These are phyloP conservation scores for Sprattus sprattus DNA, from an alignment of 2,113 vertebrate genomes.

Conservation along the genomic window DNA sequence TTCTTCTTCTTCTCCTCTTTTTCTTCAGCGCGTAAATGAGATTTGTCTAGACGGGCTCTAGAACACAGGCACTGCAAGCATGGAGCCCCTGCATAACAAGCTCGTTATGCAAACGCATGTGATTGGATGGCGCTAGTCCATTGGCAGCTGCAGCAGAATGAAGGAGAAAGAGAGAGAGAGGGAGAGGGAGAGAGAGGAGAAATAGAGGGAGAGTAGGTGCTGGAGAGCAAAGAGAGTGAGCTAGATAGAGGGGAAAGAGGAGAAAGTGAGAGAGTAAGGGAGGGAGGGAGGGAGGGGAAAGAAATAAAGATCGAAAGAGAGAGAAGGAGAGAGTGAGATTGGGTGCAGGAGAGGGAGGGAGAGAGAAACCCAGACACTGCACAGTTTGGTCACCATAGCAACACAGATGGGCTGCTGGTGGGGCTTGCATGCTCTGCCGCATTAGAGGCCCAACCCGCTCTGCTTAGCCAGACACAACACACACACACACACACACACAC, in stretches of 20 bases:
- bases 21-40: constrained; percentile 71
- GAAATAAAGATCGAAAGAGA: not conserved
- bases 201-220: not conserved
- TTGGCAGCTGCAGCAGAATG: constrained; percentile 65
- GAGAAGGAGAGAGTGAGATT: not conserved
- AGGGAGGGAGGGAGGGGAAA: not conserved
- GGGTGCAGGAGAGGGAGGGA: constrained; percentile 30
- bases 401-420: constrained; percentile 72
- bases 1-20: constrained; percentile 37
- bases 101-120: constrained; percentile 78
- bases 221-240: not conserved
- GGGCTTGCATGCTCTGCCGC: constrained; percentile 74
- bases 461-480: constrained; percentile 60
- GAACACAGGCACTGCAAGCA: constrained; percentile 69
- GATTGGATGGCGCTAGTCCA: constrained; percentile 75
- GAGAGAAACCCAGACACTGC: constrained; percentile 66
- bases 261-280: not conserved
- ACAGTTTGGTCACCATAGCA: constrained; percentile 77
- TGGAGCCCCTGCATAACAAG: constrained; percentile 75
- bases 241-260: not conserved
- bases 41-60: constrained; percentile 77
- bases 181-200: constrained; percentile 27
- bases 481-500: constrained; percentile 8
- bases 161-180: constrained; percentile 36
- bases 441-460: constrained; percentile 69